A percentile compares a stretch with the other conserved stretches of the same genome.
Conservation (phyloP, 2,888 invertebrate genomes). For the Orchesella flavescens region DNA sequence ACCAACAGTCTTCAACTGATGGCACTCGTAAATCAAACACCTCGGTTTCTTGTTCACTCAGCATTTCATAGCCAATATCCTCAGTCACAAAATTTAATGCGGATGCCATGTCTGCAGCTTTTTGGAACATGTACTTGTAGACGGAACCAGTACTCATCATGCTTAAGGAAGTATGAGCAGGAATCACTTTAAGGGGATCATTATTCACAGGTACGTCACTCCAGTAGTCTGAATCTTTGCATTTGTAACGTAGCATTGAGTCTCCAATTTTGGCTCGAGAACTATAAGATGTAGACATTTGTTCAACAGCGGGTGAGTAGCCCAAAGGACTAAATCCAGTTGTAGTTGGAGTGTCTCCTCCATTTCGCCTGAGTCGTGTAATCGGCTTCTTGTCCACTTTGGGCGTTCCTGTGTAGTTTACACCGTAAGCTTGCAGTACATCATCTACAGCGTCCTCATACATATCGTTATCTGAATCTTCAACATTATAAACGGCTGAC, state of each 20-base stretch:
- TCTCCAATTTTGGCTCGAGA: constrained; percentile 78
- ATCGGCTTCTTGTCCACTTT: constrained; percentile 31
- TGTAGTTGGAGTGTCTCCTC: constrained; percentile 51
- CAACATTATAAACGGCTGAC: background rate
- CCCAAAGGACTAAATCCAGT: constrained; percentile 72
- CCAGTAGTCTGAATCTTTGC: constrained; percentile 67
- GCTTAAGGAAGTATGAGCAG: constrained; percentile 11
- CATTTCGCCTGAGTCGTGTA: background rate
- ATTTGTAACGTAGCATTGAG: constrained; percentile 75
- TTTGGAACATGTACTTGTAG: constrained; percentile 77
- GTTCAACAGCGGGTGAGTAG: constrained; percentile 73
- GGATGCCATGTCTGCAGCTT: constrained; percentile 75
- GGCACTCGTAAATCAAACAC: constrained; percentile 58
- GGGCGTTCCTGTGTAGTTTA: background rate
- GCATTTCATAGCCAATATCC: constrained; percentile 73
- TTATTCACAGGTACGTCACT: constrained; percentile 10
- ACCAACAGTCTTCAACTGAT: constrained; percentile 74
- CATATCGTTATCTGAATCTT: constrained; percentile 14
- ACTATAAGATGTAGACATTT: constrained; percentile 74
- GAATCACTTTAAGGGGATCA: constrained; percentile 1
- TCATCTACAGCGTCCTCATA: constrained; percentile 9
- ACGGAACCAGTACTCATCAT: background rate
- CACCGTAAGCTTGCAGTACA: constrained; percentile 19
- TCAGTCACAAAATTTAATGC: constrained; percentile 75
- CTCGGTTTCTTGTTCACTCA: constrained; percentile 73